Evolutionary conservation across 1,140 invertebrate genomes (phyloP).

Genomic region (Palaemon carinicauda): DNA sequence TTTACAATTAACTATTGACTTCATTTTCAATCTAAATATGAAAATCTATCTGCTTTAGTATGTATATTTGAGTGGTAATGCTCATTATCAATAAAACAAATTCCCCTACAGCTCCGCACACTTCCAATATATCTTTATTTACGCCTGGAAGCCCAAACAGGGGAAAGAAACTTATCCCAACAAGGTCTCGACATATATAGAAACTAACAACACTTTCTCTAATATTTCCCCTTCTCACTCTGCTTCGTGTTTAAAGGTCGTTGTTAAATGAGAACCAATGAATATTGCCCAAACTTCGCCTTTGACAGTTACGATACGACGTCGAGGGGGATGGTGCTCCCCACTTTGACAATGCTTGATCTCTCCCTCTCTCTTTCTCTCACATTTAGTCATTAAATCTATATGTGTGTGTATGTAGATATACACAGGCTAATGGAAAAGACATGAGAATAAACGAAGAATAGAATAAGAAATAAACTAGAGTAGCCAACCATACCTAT

Average conservation of each 20-base stretch:
- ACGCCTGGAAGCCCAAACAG: too few relatives aligned
- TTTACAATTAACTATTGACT: too few relatives aligned
- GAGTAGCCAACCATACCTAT: too few relatives aligned
- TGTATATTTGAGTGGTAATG: too few relatives aligned
- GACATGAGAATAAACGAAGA: background rate
- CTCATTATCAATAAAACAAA: too few relatives aligned
- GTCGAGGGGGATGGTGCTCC: slow-evolving; percentile 7
- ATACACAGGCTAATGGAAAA: background rate
- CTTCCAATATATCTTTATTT: too few relatives aligned
- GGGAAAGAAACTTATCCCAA: too few relatives aligned
- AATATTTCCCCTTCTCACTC: background rate
- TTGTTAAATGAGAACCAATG: slow-evolving; percentile 42
- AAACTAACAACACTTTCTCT: background rate
- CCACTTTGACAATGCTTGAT: slow-evolving; percentile 16
- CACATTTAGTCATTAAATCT: background rate
- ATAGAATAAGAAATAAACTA: too few relatives aligned
- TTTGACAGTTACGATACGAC: slow-evolving; percentile 28
- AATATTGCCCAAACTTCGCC: slow-evolving; percentile 21
- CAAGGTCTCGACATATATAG: too few relatives aligned
- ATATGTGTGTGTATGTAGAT: slow-evolving; percentile 15
- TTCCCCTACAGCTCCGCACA: too few relatives aligned
- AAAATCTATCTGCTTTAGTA: too few relatives aligned
- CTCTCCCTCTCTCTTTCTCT: background rate
- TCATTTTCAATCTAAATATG: too few relatives aligned
- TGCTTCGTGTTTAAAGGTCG: slow-evolving; percentile 28